These are phyloP conservation scores for Aphaenogaster ashmeadi DNA, from an alignment of 1,140 invertebrate genomes.

Conservation along the genomic window DNA sequence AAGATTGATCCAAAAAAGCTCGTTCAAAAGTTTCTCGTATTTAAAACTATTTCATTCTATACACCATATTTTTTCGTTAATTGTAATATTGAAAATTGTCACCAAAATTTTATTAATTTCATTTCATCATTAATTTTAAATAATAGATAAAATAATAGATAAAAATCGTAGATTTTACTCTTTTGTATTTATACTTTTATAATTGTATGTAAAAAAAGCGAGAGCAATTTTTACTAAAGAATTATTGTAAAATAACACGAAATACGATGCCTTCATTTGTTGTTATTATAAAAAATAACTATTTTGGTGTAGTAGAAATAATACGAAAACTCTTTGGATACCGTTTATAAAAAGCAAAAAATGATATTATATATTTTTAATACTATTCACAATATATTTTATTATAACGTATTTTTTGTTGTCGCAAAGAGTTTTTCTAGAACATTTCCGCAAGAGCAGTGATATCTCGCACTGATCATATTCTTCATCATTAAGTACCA, in stretches of 20 bases:
- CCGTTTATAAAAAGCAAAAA: background rate
- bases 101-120: background rate
- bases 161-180: background rate
- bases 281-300: background rate
- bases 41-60: background rate
- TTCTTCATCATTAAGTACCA: slow-evolving; percentile 49
- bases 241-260: background rate
- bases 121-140: background rate
- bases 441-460: background rate
- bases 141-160: background rate
- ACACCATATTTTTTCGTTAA: background rate
- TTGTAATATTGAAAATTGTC: background rate
- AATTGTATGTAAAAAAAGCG: background rate
- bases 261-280: background rate
- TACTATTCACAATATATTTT: background rate
- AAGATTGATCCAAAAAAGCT: background rate
- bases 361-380: background rate
- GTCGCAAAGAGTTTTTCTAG: background rate
- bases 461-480: slow-evolving; percentile 41
- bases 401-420: background rate
- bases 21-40: background rate
- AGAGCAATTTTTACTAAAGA: background rate
- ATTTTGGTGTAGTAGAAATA: background rate
- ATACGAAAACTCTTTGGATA: background rate
- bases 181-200: slow-evolving; percentile 14